These are phyloP conservation scores for Notarius quadriscutis DNA, from an alignment of 2,113 vertebrate genomes.

Conservation along the genomic window DNA sequence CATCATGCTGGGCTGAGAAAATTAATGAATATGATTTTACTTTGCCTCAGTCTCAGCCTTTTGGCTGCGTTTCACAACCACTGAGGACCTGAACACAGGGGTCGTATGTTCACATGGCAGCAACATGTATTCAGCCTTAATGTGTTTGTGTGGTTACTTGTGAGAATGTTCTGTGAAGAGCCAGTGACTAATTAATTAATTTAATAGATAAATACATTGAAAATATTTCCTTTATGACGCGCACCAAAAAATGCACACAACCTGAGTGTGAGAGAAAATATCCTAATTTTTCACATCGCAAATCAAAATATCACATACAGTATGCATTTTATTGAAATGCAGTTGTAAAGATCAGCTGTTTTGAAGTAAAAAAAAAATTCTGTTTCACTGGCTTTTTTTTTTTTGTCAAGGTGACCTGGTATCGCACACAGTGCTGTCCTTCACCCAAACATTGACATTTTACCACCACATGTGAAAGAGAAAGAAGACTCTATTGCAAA, in stretches of 20 bases:
- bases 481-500: background rate
- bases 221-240: background rate
- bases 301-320: background rate
- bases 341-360: background rate
- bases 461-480: background rate
- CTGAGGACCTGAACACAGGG: slow-evolving; percentile 58
- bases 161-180: slow-evolving; percentile 29
- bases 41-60: slow-evolving; percentile 67
- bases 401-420: background rate
- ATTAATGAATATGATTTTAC: slow-evolving; percentile 83
- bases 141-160: background rate
- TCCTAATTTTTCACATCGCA: background rate
- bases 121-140: slow-evolving; percentile 16
- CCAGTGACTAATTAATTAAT: slow-evolving; percentile 16
- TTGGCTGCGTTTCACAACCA: slow-evolving; percentile 54
- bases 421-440: background rate
- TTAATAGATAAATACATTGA: background rate
- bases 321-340: background rate
- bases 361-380: background rate
- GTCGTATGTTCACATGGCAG: slow-evolving; percentile 54
- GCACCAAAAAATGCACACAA: background rate
- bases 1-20: slow-evolving; percentile 75
- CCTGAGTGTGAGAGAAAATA: background rate
- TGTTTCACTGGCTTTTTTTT: background rate
- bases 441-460: slow-evolving; percentile 11